Base-by-base conservation (phyloP, 2,113 vertebrate species). In the Colossoma macropomum region DNA sequence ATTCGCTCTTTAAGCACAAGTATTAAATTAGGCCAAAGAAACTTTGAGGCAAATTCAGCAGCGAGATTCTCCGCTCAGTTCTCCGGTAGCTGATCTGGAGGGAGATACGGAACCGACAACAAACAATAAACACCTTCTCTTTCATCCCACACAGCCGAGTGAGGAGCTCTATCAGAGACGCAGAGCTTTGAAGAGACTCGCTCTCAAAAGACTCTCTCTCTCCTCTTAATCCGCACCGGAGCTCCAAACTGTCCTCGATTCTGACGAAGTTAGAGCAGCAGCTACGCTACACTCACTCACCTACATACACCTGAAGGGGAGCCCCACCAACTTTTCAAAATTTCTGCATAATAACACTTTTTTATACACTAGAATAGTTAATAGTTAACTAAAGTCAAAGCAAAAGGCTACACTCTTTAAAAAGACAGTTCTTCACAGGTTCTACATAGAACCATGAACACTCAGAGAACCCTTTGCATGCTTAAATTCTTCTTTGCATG, bases 81-180 rank as follows among this genome's bases (percentile, higher is more conserved):
- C 41, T 82, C 25, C 27, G 52, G 70, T 48, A 78, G 88, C 92
- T 90, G 87, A 91, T 91, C 84, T 89, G 80, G 79, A 88, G 71
- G 28, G 25, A 86, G 48, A 79, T 65, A 66, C 15, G 85, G 73
- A 86, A 86, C 88, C 84, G 85, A 85, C 82, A 89, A 87, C 87
- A 91, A 91, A 93, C 89, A 92, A 90, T 88, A 93, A 92, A 92
- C 1, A 90, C 54, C 28, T 69, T 87, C 87, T 75, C 87, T 93
- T 94, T 93, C 89, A 92, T 93, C 92, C 88, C 85, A 87, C 87
- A 90, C 80, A 56, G 59, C 79, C 75, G 83, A 86, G 90, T 82
- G 59, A 69, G 32, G 72, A 63, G 75, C 34, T 59, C 76, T 71
- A 81, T 62, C 79, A 52, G 72, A 75, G 54, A 1, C 38, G 28